phyloP scores from a whole-genome alignment of 2,888 invertebrate genomes.

The Chironomus tentans region DNA sequence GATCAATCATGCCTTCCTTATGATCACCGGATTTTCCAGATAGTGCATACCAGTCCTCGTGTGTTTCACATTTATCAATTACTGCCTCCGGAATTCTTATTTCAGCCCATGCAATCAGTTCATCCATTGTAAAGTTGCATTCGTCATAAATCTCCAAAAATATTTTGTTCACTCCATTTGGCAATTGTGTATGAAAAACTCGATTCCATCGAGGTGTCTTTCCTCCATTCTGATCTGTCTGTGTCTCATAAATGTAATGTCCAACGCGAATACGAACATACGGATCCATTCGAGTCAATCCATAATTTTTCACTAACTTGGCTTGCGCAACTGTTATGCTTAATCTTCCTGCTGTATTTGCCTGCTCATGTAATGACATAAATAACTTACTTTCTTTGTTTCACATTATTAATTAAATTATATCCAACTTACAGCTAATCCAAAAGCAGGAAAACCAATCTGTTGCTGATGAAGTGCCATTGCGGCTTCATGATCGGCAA shows the following conservation, averaged over 20 bases:
- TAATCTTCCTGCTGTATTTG: constrained; percentile 50
- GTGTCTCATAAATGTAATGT: constrained; percentile 91
- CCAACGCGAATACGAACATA: constrained; percentile 88
- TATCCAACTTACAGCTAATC: constrained; percentile 10
- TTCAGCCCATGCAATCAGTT: constrained; percentile 89
- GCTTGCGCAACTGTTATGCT: constrained; percentile 85
- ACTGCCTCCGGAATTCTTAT: constrained; percentile 78
- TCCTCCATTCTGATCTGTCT: constrained; percentile 88
- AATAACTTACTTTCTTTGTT: too few species aligned
- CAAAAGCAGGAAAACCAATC: background rate
- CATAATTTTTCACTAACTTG: constrained; percentile 89
- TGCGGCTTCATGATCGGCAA: constrained; percentile 35
- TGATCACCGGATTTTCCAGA: constrained; percentile 93
- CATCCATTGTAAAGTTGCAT: constrained; percentile 92
- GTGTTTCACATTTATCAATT: constrained; percentile 68
- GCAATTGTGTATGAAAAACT: constrained; percentile 67
- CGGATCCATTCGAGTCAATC: constrained; percentile 91
- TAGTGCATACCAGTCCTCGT: constrained; percentile 66
- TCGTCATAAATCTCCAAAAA: constrained; percentile 95
- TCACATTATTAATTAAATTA: too few species aligned
- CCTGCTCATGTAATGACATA: background rate
- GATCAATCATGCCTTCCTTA: constrained; percentile 85
- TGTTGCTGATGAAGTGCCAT: constrained; percentile 35
- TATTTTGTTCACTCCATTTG: constrained; percentile 75
- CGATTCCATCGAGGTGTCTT: constrained; percentile 96